Evolutionary conservation across 2,797 vertebrate genomes (phyloP).

Genomic region (Sardinella longiceps): DNA sequence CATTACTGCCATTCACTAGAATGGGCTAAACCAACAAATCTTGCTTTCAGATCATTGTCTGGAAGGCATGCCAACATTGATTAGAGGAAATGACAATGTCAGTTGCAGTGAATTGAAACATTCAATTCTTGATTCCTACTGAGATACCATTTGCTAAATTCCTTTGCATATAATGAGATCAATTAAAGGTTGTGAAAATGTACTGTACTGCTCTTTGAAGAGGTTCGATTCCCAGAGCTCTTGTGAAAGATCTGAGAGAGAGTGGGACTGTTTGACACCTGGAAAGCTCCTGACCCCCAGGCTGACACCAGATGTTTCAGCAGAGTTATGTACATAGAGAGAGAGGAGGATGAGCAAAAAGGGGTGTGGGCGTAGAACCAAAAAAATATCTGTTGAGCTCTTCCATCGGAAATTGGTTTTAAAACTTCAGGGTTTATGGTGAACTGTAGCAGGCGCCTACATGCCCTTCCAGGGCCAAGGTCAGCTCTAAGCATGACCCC

Average conservation of each 20-base stretch:
- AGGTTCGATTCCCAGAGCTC: too few relatives aligned
- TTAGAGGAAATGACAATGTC: too few relatives aligned
- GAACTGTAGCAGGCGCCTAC: not conserved
- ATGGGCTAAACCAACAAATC: too few relatives aligned
- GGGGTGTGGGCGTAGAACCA: not conserved
- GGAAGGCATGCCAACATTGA: too few relatives aligned
- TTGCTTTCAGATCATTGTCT: too few relatives aligned
- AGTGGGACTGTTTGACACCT: not conserved
- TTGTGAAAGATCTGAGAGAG: not conserved
- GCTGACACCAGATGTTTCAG: not conserved
- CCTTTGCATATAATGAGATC: not conserved
- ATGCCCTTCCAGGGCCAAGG: not conserved
- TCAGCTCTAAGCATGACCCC: not conserved
- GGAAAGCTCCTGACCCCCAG: not conserved
- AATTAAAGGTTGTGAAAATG: too few relatives aligned
- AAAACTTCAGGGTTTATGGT: not conserved
- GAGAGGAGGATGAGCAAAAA: not conserved
- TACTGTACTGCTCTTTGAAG: too few relatives aligned
- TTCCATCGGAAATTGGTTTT: not conserved
- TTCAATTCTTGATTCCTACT: too few relatives aligned
- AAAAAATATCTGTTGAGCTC: not conserved
- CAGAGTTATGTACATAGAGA: not conserved
- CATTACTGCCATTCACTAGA: too few relatives aligned
- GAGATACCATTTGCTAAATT: too few relatives aligned
- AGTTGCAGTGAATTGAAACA: too few relatives aligned